phyloP scores from a whole-genome alignment of 2,797 vertebrate species.

The Darevskia mixta region DNA sequence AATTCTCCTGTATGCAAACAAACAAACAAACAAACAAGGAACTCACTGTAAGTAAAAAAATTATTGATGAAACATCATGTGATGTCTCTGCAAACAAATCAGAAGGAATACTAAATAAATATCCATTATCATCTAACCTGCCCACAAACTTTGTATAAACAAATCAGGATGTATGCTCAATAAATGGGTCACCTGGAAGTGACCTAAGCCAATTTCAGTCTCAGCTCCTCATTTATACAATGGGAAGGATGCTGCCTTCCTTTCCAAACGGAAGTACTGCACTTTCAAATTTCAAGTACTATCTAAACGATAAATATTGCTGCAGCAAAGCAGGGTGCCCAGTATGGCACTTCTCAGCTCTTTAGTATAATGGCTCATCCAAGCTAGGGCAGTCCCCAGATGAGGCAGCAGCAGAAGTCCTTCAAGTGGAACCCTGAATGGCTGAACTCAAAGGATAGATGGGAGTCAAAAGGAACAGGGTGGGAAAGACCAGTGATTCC shows the following conservation, averaged over 20 bases:
- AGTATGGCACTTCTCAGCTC: neutral
- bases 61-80: neutral
- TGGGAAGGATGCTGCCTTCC: neutral
- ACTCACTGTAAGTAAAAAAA: too few relatives aligned
- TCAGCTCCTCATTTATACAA: neutral
- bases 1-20: too few relatives aligned
- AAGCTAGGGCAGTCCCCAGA: neutral
- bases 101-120: too few relatives aligned
- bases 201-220: neutral
- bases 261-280: neutral
- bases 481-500: slow-evolving; percentile 13
- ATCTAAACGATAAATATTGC: neutral
- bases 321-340: neutral
- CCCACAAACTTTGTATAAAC: too few relatives aligned
- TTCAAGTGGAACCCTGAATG: slow-evolving; percentile 5
- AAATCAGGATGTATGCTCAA: too few relatives aligned
- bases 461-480: neutral
- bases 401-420: neutral
- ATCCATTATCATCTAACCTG: too few relatives aligned
- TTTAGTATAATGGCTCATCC: neutral
- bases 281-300: neutral
- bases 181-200: too few relatives aligned
- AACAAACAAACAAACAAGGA: too few relatives aligned
- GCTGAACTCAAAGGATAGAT: neutral
- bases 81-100: too few relatives aligned